Conservation (phyloP, 2,888 invertebrate species). For the Camponotus fellah region DNA sequence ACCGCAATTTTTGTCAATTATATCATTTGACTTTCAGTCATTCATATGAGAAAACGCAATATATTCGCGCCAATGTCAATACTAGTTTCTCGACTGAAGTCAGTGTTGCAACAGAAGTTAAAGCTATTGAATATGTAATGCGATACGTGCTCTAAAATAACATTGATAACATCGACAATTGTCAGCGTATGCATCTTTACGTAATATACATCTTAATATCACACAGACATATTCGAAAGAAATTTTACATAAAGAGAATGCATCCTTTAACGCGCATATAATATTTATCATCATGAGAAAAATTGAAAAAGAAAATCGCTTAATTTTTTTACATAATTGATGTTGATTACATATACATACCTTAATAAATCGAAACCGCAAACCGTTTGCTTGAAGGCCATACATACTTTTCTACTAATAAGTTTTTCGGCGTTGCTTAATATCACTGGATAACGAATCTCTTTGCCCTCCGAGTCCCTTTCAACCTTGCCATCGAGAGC, state of each 20-base stretch:
- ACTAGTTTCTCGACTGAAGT: neutral
- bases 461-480: conserved; percentile 98
- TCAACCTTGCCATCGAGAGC: conserved; percentile 99
- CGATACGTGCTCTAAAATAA: conserved; percentile 62
- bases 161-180: conserved; percentile 57
- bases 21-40: neutral
- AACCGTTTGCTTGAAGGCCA: conserved; percentile 99
- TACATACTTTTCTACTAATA: conserved; percentile 98
- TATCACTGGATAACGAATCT: conserved; percentile 99
- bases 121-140: conserved; percentile 51
- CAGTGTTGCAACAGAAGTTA: neutral
- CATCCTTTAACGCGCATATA: neutral
- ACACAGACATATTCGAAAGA: neutral
- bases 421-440: conserved; percentile 98
- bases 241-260: neutral
- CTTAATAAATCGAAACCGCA: conserved; percentile 99
- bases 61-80: neutral
- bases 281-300: conserved; percentile 11
- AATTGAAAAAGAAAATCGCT: neutral
- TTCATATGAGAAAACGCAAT: neutral
- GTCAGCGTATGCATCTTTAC: neutral
- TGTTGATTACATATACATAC: conserved; percentile 83
- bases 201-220: neutral
- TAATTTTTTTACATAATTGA: neutral
- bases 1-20: neutral